Conservation (phyloP, 2,797 vertebrate species). For the Hapalemur alaotrensis region DNA sequence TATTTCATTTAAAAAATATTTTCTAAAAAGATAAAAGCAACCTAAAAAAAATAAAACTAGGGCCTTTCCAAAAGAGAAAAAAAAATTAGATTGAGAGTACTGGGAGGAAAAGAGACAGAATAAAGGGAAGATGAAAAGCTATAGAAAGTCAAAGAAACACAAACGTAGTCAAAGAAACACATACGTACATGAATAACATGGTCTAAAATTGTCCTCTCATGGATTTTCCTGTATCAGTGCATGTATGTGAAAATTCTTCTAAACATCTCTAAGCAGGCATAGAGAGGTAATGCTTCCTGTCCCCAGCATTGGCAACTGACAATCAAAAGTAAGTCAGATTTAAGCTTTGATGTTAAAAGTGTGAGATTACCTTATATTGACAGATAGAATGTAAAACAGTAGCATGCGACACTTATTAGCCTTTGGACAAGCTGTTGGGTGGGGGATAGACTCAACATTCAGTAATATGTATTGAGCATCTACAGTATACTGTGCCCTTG, state of each 20-base stretch:
- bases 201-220: neutral
- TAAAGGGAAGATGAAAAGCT: neutral
- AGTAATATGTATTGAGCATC: neutral
- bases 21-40: neutral
- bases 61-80: neutral
- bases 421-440: neutral
- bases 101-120: neutral
- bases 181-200: fast-evolving
- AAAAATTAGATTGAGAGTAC: neutral
- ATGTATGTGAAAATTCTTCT: neutral
- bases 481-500: neutral
- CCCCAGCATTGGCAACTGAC: neutral
- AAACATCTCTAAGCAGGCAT: neutral
- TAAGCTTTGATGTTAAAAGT: neutral
- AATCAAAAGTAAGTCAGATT: neutral
- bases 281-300: neutral
- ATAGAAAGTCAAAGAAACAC: neutral
- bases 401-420: neutral
- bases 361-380: neutral
- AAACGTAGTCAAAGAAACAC: neutral
- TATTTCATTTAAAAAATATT: neutral
- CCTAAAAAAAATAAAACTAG: neutral
- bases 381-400: neutral
- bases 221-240: neutral
- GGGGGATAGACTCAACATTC: neutral